phyloP scores from a whole-genome alignment of 2,113 vertebrate species.

The Blennius ocellaris region DNA sequence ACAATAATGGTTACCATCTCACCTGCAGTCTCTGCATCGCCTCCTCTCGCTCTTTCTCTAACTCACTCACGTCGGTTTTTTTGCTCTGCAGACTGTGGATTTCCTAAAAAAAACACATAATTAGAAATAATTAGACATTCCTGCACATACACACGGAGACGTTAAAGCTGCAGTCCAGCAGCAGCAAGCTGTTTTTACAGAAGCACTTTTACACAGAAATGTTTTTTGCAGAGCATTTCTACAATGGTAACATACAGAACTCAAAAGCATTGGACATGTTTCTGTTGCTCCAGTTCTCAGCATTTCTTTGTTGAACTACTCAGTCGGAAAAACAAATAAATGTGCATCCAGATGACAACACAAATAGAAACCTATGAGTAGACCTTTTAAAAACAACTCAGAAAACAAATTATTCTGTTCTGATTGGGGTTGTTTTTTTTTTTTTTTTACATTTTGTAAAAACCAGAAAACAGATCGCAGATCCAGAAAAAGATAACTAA shows the following conservation, averaged over 20 bases:
- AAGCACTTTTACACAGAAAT: conserved; percentile 21
- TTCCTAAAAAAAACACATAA: conserved; percentile 82
- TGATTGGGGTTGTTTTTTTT: background rate
- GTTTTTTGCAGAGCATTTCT: conserved; percentile 2
- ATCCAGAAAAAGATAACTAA: conserved; percentile 16
- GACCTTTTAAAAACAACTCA: background rate
- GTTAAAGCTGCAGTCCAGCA: conserved; percentile 8
- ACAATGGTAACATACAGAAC: background rate
- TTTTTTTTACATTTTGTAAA: background rate
- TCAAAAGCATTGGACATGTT: too few relatives aligned
- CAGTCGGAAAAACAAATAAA: conserved; percentile 2
- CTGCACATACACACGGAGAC: background rate
- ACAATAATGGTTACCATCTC: background rate
- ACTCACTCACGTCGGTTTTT: conserved; percentile 82
- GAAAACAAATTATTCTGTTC: background rate
- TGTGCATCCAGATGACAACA: conserved; percentile 10
- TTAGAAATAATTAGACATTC: conserved; percentile 23
- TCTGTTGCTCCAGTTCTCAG: too few relatives aligned
- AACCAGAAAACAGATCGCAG: conserved; percentile 24
- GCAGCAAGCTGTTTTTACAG: conserved; percentile 19
- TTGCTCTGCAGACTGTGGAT: conserved; percentile 90
- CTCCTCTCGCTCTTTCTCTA: conserved; percentile 87
- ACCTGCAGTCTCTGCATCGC: conserved; percentile 91
- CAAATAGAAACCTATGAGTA: background rate
- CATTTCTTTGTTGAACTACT: too few relatives aligned